Evolutionary conservation across 2,113 vertebrate genomes (phyloP).

Genomic region (Mormyrus iriodes): DNA sequence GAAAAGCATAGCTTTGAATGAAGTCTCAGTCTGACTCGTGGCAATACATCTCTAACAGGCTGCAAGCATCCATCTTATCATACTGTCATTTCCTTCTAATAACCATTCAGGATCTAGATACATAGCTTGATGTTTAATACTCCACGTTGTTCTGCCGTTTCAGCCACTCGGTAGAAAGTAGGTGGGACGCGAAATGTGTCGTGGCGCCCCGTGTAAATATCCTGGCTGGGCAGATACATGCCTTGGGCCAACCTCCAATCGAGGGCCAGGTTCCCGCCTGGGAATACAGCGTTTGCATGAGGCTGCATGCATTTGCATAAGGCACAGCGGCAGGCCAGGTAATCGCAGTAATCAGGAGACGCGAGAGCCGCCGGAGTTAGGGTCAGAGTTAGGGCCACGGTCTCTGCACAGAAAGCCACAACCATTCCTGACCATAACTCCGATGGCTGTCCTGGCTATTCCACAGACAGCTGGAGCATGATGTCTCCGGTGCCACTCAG

Average conservation of each 20-base stretch:
- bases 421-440: not conserved
- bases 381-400: not conserved
- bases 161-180: not conserved
- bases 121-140: not conserved
- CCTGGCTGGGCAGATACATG: not conserved
- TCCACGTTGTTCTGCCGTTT: not conserved
- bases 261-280: not conserved
- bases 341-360: not conserved
- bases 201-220: not conserved
- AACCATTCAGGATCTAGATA: not conserved
- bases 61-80: not conserved
- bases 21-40: not conserved
- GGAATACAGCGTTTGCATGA: not conserved
- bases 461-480: not conserved
- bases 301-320: not conserved
- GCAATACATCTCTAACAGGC: not conserved
- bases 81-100: not conserved
- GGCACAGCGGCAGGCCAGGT: not conserved
- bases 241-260: not conserved
- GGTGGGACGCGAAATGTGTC: not conserved
- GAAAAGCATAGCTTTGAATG: not conserved
- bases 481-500: not conserved
- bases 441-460: not conserved
- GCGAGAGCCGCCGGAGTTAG: not conserved
- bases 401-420: not conserved